These are phyloP conservation scores for Xiphophorus couchianus DNA, from an alignment of 2,113 vertebrate species.

Conservation along the genomic window DNA sequence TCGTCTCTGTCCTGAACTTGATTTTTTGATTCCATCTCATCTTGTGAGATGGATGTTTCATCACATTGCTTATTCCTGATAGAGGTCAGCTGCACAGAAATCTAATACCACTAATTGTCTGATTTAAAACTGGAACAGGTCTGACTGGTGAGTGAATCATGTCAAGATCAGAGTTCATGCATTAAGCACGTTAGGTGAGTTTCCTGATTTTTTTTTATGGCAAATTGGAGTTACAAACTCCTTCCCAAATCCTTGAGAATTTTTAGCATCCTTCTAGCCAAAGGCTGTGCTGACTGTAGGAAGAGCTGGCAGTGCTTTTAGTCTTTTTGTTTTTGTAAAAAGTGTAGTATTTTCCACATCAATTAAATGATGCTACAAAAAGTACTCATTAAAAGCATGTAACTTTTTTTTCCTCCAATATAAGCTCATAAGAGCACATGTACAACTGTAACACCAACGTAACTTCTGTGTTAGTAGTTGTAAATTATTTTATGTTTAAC, in stretches of 20 bases:
- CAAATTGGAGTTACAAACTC: background rate
- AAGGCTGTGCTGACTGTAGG: constrained; percentile 41
- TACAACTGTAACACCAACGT: background rate
- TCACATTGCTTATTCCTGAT: background rate
- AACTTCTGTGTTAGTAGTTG: constrained; percentile 29
- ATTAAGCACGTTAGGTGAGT: background rate
- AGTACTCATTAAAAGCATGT: constrained; percentile 7
- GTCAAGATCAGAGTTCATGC: background rate
- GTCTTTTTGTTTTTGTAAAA: constrained; percentile 26
- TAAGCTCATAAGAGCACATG: constrained; percentile 35
- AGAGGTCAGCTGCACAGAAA: background rate
- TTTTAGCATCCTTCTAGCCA: constrained; percentile 61
- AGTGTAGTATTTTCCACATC: constrained; percentile 16
- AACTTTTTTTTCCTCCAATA: constrained; percentile 1
- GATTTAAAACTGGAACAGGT: background rate
- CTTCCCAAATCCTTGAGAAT: constrained; percentile 29
- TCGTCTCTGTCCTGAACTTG: background rate
- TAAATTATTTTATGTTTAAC: background rate
- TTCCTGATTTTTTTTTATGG: background rate
- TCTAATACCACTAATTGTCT: background rate
- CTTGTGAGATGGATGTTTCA: background rate
- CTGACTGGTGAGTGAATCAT: no score
- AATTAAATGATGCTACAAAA: constrained; percentile 8
- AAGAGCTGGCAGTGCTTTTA: constrained; percentile 68
- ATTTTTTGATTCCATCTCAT: background rate